Conservation (phyloP, 2,888 invertebrate genomes). For the Xylocampa areola region DNA sequence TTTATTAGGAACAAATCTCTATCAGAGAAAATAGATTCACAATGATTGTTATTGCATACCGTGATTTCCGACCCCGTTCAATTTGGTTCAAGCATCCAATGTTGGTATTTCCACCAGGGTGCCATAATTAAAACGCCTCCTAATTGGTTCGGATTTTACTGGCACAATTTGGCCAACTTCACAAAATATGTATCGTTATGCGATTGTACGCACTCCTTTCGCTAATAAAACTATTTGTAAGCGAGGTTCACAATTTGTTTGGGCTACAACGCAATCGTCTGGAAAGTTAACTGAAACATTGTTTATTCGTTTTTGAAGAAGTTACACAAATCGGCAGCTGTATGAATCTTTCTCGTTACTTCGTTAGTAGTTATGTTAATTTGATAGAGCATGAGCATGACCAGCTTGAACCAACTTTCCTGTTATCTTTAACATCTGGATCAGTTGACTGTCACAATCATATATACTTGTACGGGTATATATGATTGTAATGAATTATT, state of each 20-base stretch:
- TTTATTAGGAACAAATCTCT: slow-evolving; percentile 60
- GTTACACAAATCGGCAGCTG: slow-evolving; percentile 29
- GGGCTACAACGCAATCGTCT: slow-evolving; percentile 66
- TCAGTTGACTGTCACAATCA: too few species aligned
- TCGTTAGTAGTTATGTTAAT: slow-evolving; percentile 36
- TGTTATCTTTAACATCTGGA: slow-evolving; percentile 29
- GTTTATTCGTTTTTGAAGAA: slow-evolving; percentile 42
- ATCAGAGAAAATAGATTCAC: slow-evolving; percentile 69
- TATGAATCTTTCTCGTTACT: slow-evolving; percentile 35
- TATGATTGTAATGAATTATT: too few species aligned
- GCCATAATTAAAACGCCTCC: slow-evolving; percentile 47
- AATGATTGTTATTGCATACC: slow-evolving; percentile 72
- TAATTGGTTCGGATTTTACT: slow-evolving; percentile 38
- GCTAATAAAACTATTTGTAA: slow-evolving; percentile 38
- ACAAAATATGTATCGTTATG: slow-evolving; percentile 17
- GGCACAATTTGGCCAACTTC: slow-evolving; percentile 18
- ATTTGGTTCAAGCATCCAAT: slow-evolving; percentile 50
- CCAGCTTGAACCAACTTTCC: too few species aligned
- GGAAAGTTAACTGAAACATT: slow-evolving; percentile 66
- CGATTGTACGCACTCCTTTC: slow-evolving; percentile 29
- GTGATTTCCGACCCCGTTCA: slow-evolving; percentile 56
- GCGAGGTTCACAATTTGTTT: slow-evolving; percentile 32
- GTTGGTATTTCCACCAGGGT: slow-evolving; percentile 37
- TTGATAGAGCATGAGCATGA: slow-evolving; percentile 26
- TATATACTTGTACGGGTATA: too few species aligned